Conservation (phyloP, 2,888 invertebrate species). For the Sussaba pulchella region DNA sequence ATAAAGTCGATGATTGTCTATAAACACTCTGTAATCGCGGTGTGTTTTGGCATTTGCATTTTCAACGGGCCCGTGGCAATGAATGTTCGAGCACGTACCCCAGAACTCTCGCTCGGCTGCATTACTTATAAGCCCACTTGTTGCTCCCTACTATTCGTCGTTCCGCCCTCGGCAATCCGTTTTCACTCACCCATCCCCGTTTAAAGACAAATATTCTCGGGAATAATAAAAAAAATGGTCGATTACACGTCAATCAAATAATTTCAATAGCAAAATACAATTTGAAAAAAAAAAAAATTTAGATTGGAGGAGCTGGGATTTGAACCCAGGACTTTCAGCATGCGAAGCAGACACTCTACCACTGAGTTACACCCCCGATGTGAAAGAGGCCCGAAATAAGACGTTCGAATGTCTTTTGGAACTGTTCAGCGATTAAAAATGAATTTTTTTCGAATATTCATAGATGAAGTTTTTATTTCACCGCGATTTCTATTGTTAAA, state of each 20-base stretch:
- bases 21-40: neutral
- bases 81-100: conserved; percentile 16
- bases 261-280: neutral
- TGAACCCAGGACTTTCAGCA: conserved; percentile 85
- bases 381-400: neutral
- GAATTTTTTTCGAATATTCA: too few relatives aligned
- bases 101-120: conserved; percentile 25
- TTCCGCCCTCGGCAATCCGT: neutral
- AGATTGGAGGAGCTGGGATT: conserved; percentile 82
- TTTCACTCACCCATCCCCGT: conserved; percentile 8
- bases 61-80: conserved; percentile 5
- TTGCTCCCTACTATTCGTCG: conserved; percentile 33
- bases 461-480: too few relatives aligned
- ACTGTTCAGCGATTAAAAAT: too few relatives aligned
- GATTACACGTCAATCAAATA: neutral
- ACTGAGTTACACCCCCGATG: conserved; percentile 77
- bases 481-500: too few relatives aligned
- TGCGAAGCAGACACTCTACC: conserved; percentile 85
- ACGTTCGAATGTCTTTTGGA: too few relatives aligned
- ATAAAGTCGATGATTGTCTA: neutral
- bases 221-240: neutral
- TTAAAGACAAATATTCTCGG: neutral
- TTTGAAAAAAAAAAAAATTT: conserved; percentile 43
- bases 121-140: conserved; percentile 47
- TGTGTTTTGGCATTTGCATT: conserved; percentile 16